Evolutionary conservation across 2,888 invertebrate genomes (phyloP).

Genomic region (Buathra laborator): DNA sequence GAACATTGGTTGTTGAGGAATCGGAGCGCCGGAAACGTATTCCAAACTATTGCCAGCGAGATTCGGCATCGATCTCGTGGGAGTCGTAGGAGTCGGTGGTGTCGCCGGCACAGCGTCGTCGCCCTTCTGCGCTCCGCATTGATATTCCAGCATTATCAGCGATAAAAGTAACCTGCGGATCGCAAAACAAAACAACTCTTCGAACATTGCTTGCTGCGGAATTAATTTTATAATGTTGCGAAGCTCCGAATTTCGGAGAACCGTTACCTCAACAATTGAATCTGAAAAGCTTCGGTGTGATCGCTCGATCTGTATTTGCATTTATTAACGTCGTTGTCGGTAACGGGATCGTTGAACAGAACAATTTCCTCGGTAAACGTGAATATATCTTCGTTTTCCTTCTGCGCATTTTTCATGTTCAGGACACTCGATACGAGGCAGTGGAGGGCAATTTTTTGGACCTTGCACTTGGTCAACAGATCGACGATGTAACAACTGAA

Average conservation of each 20-base stretch:
- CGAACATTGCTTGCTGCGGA: not conserved
- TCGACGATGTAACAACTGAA: slow-evolving; percentile 92
- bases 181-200: slow-evolving; percentile 34
- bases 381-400: slow-evolving; percentile 85
- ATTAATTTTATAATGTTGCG: not conserved
- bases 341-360: slow-evolving; percentile 89
- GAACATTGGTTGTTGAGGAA: slow-evolving; percentile 94
- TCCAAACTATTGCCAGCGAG: slow-evolving; percentile 85
- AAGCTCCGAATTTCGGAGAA: not conserved
- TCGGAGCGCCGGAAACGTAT: slow-evolving; percentile 88
- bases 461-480: slow-evolving; percentile 91
- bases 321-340: slow-evolving; percentile 85
- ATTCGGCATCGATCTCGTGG: slow-evolving; percentile 78
- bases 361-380: slow-evolving; percentile 92
- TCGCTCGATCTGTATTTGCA: slow-evolving; percentile 87
- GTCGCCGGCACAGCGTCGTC: slow-evolving; percentile 81
- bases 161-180: slow-evolving; percentile 88
- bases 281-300: slow-evolving; percentile 90
- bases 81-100: slow-evolving; percentile 77
- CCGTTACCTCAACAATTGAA: slow-evolving; percentile 87
- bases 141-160: slow-evolving; percentile 91
- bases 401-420: slow-evolving; percentile 85
- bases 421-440: slow-evolving; percentile 92
- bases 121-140: slow-evolving; percentile 87
- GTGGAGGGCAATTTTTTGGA: slow-evolving; percentile 94